Evolutionary conservation across 1,140 invertebrate species (phyloP).

Genomic region (Drosophila insularis): DNA sequence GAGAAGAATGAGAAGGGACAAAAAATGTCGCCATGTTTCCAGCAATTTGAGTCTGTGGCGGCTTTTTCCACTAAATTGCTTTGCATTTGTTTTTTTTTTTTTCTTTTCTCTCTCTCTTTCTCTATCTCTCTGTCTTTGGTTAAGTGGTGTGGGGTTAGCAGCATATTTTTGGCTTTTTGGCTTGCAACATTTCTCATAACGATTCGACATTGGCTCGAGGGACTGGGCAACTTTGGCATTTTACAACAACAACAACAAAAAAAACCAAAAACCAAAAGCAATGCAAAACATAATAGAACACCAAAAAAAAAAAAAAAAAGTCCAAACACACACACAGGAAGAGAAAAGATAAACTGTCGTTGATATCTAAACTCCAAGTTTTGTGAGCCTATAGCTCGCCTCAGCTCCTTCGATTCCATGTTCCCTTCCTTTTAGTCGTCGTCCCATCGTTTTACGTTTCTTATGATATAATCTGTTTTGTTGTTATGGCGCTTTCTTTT

Average conservation of each 20-base stretch:
- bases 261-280: background rate
- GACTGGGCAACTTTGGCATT: slow-evolving; percentile 3
- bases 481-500: slow-evolving; percentile 63
- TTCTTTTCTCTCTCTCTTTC: background rate
- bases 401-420: background rate
- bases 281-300: background rate
- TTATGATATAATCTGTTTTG: slow-evolving; percentile 18
- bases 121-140: background rate
- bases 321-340: slow-evolving; percentile 10
- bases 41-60: slow-evolving; percentile 15
- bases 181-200: slow-evolving; percentile 71
- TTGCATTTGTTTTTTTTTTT: slow-evolving; percentile 40
- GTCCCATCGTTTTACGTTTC: background rate
- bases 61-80: slow-evolving; percentile 68
- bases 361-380: slow-evolving; percentile 52
- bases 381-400: background rate
- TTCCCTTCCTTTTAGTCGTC: background rate
- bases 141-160: slow-evolving; percentile 13
- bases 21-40: slow-evolving; percentile 26
- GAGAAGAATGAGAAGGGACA: slow-evolving; percentile 17
- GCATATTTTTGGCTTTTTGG: slow-evolving; percentile 57
- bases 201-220: slow-evolving; percentile 36
- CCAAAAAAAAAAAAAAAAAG: background rate
- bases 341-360: slow-evolving; percentile 59
- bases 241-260: background rate